Percentiles rank a stretch among this genome's conserved stretches.
Evolutionary conservation across 2,888 invertebrate genomes (phyloP).

Genomic region (Drosophila kuntzei): DNA sequence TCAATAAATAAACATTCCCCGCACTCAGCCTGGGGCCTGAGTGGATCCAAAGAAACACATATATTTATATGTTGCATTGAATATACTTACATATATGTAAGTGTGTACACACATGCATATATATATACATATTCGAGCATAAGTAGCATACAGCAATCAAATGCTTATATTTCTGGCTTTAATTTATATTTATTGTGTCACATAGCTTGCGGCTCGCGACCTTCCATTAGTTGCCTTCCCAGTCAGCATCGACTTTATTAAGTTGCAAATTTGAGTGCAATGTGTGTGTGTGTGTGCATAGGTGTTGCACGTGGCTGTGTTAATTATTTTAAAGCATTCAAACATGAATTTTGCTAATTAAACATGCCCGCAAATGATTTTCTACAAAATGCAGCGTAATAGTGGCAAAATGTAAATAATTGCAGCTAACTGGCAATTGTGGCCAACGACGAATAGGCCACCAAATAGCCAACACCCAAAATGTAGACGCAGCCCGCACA

Average conservation of each 20-base stretch:
- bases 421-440: conserved; percentile 39
- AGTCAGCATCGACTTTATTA: conserved; percentile 25
- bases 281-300: conserved; percentile 12
- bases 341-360: conserved; percentile 76
- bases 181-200: conserved; percentile 66
- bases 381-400: conserved; percentile 58
- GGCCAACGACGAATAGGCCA: conserved; percentile 42
- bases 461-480: conserved; percentile 32
- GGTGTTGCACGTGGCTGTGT: conserved; percentile 27
- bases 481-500: conserved; percentile 1
- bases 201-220: conserved; percentile 20
- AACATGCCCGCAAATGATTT: conserved; percentile 71
- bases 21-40: background rate
- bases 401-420: conserved; percentile 75
- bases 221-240: conserved; percentile 16
- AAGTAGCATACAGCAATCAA: conserved; percentile 42
- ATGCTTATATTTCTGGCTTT: conserved; percentile 42
- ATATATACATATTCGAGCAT: background rate
- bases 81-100: conserved; percentile 6
- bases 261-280: conserved; percentile 6
- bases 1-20: conserved; percentile 67
- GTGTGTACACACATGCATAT: no score
- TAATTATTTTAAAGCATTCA: conserved; percentile 75
- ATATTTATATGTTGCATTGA: conserved; percentile 3
- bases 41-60: conserved; percentile 13